Percentiles rank a stretch among this genome's conserved stretches.
Evolutionary conservation across 1,140 invertebrate genomes (phyloP).

Genomic region (Dysdera silvatica): DNA sequence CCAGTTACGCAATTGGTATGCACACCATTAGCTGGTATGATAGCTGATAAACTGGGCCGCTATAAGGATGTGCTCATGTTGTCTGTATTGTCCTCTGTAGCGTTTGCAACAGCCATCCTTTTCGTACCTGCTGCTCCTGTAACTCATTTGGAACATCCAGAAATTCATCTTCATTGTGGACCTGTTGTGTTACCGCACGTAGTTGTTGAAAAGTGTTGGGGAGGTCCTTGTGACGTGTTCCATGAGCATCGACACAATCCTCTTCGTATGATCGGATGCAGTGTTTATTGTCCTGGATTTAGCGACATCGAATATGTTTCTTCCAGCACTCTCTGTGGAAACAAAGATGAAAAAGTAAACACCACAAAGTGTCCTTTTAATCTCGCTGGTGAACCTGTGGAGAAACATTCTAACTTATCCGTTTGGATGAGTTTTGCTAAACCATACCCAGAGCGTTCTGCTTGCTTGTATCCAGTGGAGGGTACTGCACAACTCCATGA

Average conservation of each 20-base stretch:
- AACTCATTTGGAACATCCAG: slow-evolving; percentile 18
- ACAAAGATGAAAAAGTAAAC: not conserved
- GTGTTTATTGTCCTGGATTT: slow-evolving; percentile 11
- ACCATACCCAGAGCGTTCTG: slow-evolving; percentile 13
- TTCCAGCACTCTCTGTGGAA: not conserved
- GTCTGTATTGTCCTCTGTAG: slow-evolving; percentile 58
- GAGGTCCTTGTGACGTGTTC: slow-evolving; percentile 23
- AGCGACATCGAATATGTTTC: slow-evolving; percentile 5
- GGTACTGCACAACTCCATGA: not conserved
- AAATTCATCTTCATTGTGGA: slow-evolving; percentile 16
- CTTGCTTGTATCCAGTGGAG: slow-evolving; percentile 8
- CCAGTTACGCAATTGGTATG: slow-evolving; percentile 68
- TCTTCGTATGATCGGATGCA: slow-evolving; percentile 7
- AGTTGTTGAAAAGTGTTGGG: slow-evolving; percentile 24
- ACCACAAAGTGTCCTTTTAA: slow-evolving; percentile 7
- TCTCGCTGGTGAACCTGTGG: no score
- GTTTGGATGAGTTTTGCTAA: slow-evolving; percentile 1
- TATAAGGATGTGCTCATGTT: slow-evolving; percentile 60
- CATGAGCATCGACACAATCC: slow-evolving; percentile 12
- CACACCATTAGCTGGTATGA: slow-evolving; percentile 66
- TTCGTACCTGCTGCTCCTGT: slow-evolving; percentile 45
- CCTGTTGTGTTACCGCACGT: slow-evolving; percentile 18
- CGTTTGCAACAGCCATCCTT: slow-evolving; percentile 57
- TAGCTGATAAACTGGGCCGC: slow-evolving; percentile 70
- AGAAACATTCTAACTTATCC: slow-evolving; percentile 5